Base-by-base conservation (phyloP, 2,797 vertebrate genomes). In the Tenualosa thibaudeaui region DNA sequence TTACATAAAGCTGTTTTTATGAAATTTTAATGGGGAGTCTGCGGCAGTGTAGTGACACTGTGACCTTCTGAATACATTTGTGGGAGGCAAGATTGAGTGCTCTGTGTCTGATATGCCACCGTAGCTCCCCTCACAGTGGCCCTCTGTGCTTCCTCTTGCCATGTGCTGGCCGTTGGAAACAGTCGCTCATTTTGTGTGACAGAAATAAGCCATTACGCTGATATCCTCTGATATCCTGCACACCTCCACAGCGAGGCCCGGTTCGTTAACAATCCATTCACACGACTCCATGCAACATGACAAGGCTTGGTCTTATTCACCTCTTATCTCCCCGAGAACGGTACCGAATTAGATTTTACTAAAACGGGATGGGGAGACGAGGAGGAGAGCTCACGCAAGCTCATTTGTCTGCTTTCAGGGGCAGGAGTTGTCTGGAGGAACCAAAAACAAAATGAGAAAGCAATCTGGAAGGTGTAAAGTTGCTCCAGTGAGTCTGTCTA, bases 1-100 rank as follows among this genome's bases (percentile, higher is more conserved):
- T 93, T 89, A 89, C 90, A 92, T 93, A 89, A 93, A 94, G 89
- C 90, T 91, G 91, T 92, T 93, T 90, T 93, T 90, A 93, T 94
- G 91, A 90, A 89, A 94, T 93, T 94, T 92, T 93, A 93, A 94
- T 93, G 93, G 89, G 88, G 83, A 90, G 91, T 89, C 87, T 89
- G 90, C 91, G 86, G 89, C 89, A 89, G 89, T 91, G 90, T 90
- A 90, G 90, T 86, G 86, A 88, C 89, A 89, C 90, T 89, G 87
- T 93, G 93, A 94, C 93, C 93, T 95, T 93, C 90, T 92, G 90
- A 93, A 93, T 92, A 90, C 91, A 92, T 92, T 93, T 91, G 91
- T 90, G 86, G 88, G 91, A 91, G 87, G 82, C 86, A 92, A 88
- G 91, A 91, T 87, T 90, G 89, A 91, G 89, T 89, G 91, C 91